These are phyloP conservation scores for Stenodema calcarata DNA, from an alignment of 2,888 invertebrate genomes.

Conservation along the genomic window DNA sequence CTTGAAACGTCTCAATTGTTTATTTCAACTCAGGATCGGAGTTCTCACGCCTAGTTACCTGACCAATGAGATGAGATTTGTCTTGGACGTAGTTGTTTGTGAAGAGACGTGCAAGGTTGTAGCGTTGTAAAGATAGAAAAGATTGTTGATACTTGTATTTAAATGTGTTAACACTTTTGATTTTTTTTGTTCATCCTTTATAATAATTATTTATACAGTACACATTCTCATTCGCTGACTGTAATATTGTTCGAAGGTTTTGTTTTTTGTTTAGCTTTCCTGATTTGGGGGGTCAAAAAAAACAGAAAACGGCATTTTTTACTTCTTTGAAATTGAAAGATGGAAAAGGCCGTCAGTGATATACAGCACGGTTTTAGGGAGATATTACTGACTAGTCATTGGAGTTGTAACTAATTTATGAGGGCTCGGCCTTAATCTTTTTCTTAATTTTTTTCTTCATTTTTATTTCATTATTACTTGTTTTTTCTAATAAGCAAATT, in stretches of 20 bases:
- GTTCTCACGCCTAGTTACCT: constrained; percentile 52
- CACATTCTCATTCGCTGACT: constrained; percentile 39
- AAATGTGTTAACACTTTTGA: constrained; percentile 3
- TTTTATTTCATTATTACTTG: too few relatives aligned
- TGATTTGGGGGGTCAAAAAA: not conserved
- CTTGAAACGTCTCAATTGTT: constrained; percentile 8
- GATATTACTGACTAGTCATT: constrained; percentile 47
- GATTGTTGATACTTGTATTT: constrained; percentile 8
- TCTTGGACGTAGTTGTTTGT: not conserved
- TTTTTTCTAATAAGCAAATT: not conserved
- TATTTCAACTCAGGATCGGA: not conserved
- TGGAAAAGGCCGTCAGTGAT: constrained; percentile 25
- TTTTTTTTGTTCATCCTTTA: constrained; percentile 36
- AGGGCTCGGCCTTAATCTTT: constrained; percentile 24
- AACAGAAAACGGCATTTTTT: constrained; percentile 9
- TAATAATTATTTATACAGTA: constrained; percentile 35
- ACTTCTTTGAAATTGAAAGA: not conserved
- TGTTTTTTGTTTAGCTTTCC: constrained; percentile 25
- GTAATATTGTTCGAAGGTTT: constrained; percentile 3
- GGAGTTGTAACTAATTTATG: constrained; percentile 45
- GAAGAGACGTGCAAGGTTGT: constrained; percentile 20
- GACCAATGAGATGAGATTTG: constrained; percentile 35
- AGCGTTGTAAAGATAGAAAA: constrained; percentile 36
- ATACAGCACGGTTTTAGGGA: constrained; percentile 23
- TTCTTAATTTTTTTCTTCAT: constrained; percentile 32